Base-by-base conservation (phyloP, 2,797 vertebrate species). In the Avahi laniger region DNA sequence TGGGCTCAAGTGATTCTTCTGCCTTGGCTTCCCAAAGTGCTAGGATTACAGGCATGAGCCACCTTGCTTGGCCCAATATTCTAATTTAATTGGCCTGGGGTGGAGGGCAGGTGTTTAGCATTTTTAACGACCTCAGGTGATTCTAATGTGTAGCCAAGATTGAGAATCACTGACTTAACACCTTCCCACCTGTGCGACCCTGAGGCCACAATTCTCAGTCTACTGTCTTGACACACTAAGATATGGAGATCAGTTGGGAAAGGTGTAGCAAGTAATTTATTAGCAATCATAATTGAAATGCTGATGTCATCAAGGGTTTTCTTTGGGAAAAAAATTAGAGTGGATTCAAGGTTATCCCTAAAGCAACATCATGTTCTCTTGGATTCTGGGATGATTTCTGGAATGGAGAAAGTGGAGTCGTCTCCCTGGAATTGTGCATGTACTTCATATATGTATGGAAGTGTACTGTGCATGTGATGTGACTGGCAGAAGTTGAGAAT, bases 261-360 rank as follows among this genome's bases (percentile, higher is more conserved):
- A 28, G 69, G 33, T 26, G 33, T 43, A 63, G 15, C 9, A 43
- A 61, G 70, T 83, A 76, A 91, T 79, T 95, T 78, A 89, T 38
- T 91, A 83, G 65, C 10, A 38, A 48, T 73, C 20, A 38, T 84
- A 89, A 94, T 76, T 80, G 79, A 95, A 96, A 93, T 35, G 15
- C 17, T 1, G 3, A 38, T 41, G 69, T 90, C 75, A 41, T 89
- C 52, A 48, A 88, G 69, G 41, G 48, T 70, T 91, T 94, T 93
- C 82, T 93, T 76, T 57, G 54, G 72, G 30, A 65, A 89, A 82
- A 75, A 75, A 52, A 48, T 18, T 22, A 69, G 57, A 90, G 70
- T 70, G 59, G 22, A 48, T 83, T 91, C 46, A 75, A 94, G 33
- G 4, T 93, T 82, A 89, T 67, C 72, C 73, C 48, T 87, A 84